Evolutionary conservation across 2,113 vertebrate genomes (phyloP), one percentile per base, ranked within the genome.

Genomic region (Thunnus thynnus): DNA sequence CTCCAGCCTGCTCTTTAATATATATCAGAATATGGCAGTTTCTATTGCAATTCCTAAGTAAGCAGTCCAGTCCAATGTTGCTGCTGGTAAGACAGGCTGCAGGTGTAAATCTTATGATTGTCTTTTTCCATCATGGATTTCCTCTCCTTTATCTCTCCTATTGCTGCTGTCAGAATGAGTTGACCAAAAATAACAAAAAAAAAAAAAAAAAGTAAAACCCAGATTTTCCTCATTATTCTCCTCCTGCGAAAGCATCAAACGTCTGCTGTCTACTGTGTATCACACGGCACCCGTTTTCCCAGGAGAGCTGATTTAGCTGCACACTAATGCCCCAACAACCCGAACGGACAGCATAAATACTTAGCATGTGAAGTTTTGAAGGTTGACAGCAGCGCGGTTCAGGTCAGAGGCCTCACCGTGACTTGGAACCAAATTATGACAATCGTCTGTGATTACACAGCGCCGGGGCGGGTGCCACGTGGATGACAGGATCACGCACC

Each of bases 391-490:
- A 78, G 64, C 56, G 5, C 71, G 50, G 70, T 72, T 88, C 72
- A 82, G 78, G 83, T 90, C 89, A 74, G 76, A 84, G 82, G 85
- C 71, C 70, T 84, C 60, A 76, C 71, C 52, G 63, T 92, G 90
- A 87, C 92, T 88, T 84, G 80, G 82, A 91, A 83, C 83, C 63
- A 89, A 87, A 88, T 82, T 78, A 79, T 91, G 82, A 85, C 91
- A 87, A 87, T 87, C 50, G 78, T 64, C 76, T 78, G 76, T 86
- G 84, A 91, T 91, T 91, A 76, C 77, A 64, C 78, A 62, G 64
- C 12, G 2, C 70, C 5, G 14, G 71, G 80, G 80, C 3, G 22
- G 74, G 32, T 81, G 78, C 91, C 86, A 87, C 62, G 50, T 32
- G 11, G 73, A 86, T 86, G 83, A 91, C 83, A 74, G 78, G 54